phyloP scores from a whole-genome alignment of 1,140 invertebrate genomes.

The Brachystomella parvula region DNA sequence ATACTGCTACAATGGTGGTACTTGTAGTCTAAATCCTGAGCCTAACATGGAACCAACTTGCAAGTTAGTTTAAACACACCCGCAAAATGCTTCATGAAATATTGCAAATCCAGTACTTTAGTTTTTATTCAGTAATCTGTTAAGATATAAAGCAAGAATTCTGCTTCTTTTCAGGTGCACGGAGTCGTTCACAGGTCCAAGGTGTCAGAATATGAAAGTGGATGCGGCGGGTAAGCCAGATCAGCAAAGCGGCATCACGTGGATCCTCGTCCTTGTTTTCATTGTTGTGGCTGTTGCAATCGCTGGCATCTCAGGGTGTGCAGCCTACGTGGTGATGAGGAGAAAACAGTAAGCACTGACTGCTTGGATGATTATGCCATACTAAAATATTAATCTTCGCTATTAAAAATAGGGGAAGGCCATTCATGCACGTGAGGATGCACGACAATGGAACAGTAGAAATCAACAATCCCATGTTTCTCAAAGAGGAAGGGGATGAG shows the following conservation, averaged over 20 bases:
- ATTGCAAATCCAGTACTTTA: too few species aligned
- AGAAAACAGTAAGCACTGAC: slow-evolving; percentile 36
- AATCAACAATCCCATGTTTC: slow-evolving; percentile 76
- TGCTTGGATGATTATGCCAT: slow-evolving; percentile 1
- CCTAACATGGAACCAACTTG: slow-evolving; percentile 41
- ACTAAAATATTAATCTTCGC: not conserved
- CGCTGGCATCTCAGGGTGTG: slow-evolving; percentile 33
- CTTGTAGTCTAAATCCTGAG: slow-evolving; percentile 47
- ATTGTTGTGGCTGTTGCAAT: slow-evolving; percentile 37
- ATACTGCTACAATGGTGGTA: slow-evolving; percentile 53
- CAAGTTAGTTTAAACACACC: slow-evolving; percentile 42
- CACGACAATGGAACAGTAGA: slow-evolving; percentile 63
- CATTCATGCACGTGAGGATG: slow-evolving; percentile 68
- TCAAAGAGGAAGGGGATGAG: slow-evolving; percentile 57
- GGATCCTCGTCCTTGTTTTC: slow-evolving; percentile 39
- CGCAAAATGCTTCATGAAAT: not conserved
- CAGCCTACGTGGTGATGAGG: slow-evolving; percentile 36
- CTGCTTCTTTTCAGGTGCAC: slow-evolving; percentile 41
- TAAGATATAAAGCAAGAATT: slow-evolving; percentile 2
- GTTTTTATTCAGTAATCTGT: slow-evolving; percentile 1
- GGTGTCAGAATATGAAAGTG: slow-evolving; percentile 39
- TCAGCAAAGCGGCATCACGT: slow-evolving; percentile 33
- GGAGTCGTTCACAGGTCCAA: slow-evolving; percentile 40
- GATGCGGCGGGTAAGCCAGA: slow-evolving; percentile 8
- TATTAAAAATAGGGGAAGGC: slow-evolving; percentile 47